phyloP scores from a whole-genome alignment of 2,888 invertebrate genomes.

The Conus canariensis region DNA sequence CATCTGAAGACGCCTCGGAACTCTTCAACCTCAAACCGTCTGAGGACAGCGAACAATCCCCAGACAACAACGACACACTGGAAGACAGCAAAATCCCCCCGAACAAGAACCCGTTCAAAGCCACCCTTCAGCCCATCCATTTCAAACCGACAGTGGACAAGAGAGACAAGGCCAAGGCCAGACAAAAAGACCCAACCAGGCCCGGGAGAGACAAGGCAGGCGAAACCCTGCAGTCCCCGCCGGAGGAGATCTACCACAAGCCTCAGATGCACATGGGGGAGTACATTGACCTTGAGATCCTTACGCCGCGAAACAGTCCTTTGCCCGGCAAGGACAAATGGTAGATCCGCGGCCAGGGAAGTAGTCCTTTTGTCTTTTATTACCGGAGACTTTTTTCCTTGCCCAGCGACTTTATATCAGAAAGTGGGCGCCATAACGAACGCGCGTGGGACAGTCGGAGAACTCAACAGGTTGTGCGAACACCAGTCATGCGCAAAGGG shows the following conservation, averaged over 20 bases:
- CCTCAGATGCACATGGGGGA: background rate
- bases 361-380: background rate
- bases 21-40: background rate
- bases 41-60: background rate
- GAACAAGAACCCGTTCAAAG: background rate
- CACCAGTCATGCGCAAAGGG: too few species aligned
- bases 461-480: too few species aligned
- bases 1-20: too few species aligned
- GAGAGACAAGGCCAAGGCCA: background rate
- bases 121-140: background rate
- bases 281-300: background rate
- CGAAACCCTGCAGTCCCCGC: background rate
- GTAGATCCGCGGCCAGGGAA: background rate
- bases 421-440: too few species aligned
- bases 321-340: background rate
- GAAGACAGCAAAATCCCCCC: background rate
- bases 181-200: background rate
- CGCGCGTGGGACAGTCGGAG: too few species aligned
- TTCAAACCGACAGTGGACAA: background rate
- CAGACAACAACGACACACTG: background rate
- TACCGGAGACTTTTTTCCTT: too few species aligned
- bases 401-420: too few species aligned
- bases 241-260: background rate
- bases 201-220: background rate
- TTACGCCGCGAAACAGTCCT: constrained; percentile 6